Base-by-base conservation (phyloP, 2,113 vertebrate species). In the Laticauda colubrina region DNA sequence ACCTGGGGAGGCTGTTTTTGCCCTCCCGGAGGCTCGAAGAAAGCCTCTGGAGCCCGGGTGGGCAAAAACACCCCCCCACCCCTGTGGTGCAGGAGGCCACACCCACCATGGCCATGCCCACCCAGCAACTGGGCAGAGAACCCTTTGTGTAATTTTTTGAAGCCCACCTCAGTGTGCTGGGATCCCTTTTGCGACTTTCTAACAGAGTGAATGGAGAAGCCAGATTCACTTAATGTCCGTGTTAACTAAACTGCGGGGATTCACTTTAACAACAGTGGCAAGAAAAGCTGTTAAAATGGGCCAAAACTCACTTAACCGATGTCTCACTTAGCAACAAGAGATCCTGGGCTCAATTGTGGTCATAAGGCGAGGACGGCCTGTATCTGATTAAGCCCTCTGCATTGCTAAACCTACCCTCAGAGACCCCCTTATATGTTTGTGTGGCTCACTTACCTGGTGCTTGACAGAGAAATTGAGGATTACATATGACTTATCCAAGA, bases 391-490 rank as follows among this genome's bases (percentile, higher is more conserved):
- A n/a, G 61, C 29, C 61, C 4, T n/a, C 64, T 4, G 1, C 34
- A 14, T 64, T 64, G 0, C 23, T 4, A 9, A 59, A 18, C 51
- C 51, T 61, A 7, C 0, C 0, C 8, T 15, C 6, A 24, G n/a
- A 3, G 29, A 10, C 4, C 6, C 0, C 0, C 2, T 43, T 8
- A 57, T 9, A 20, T 54, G 23, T 26, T 14, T 20, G 34, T 9
- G 10, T 20, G 39, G 1, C n/a, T 81, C 29, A 45, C 96, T 14
- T 97, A 98, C 98, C 88, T 95, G 97, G 93, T 98, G 98, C 96
- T 98, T 98, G 93, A 98, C 96, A 0, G 98, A 98, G 97, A 97
- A 98, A 96, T 98, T 98, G 56, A 98, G 51, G 56, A 98, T 97
- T 3, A 97, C 53, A 75, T 97, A 98, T 88, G 97, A 97, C 0